Evolutionary conservation across 2,888 invertebrate genomes (phyloP).

Genomic region (Seira musarum): DNA sequence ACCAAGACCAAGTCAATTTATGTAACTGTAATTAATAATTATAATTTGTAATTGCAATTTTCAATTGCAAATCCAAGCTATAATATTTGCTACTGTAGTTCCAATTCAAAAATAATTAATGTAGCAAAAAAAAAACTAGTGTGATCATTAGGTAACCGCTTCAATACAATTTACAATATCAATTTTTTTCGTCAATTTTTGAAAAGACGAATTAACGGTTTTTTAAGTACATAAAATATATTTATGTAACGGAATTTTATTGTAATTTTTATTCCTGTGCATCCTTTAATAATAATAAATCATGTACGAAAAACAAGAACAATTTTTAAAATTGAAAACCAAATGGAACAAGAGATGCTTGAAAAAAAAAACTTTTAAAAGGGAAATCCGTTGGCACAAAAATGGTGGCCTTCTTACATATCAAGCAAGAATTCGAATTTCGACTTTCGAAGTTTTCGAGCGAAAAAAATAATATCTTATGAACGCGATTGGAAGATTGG

Average conservation of each 20-base stretch:
- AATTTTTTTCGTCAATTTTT: too few relatives aligned
- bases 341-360: conserved; percentile 33
- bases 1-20: conserved; percentile 22
- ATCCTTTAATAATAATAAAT: background rate
- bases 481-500: conserved; percentile 12
- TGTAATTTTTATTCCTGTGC: background rate
- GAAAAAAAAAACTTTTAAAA: conserved; percentile 27
- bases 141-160: background rate
- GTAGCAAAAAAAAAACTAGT: background rate
- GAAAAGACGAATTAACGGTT: background rate
- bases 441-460: too few relatives aligned
- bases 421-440: too few relatives aligned
- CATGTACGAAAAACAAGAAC: background rate
- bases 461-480: background rate
- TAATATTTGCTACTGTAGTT: conserved; percentile 3
- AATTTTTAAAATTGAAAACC: conserved; percentile 16
- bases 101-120: background rate
- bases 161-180: too few relatives aligned
- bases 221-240: conserved; percentile 3
- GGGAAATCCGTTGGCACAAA: conserved; percentile 25
- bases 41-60: too few relatives aligned
- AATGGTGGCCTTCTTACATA: conserved; percentile 52
- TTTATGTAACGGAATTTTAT: background rate
- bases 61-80: too few relatives aligned
- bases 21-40: too few relatives aligned